A percentile compares a stretch with the other conserved stretches of the same genome.
Evolutionary conservation across 2,888 invertebrate species (phyloP).

Genomic region (Eumacrocentrus americanus): DNA sequence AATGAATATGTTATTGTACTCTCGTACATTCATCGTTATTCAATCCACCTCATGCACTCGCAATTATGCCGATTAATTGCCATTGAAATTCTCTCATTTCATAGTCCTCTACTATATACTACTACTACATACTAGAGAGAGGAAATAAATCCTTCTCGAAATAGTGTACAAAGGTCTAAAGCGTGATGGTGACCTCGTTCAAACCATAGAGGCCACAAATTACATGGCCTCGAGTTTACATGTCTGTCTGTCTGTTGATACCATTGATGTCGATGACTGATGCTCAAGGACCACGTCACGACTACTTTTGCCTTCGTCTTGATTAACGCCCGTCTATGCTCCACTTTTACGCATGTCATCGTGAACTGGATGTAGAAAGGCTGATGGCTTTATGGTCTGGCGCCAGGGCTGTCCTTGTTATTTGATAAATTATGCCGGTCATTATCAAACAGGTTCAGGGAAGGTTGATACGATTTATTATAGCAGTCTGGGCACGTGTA

Average conservation of each 20-base stretch:
- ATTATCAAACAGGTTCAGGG: slow-evolving; percentile 42
- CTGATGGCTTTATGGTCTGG: not conserved
- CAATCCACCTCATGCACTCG: not conserved
- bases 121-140: too few relatives aligned
- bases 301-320: slow-evolving; percentile 7
- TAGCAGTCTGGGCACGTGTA: not conserved
- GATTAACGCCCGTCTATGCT: slow-evolving; percentile 6
- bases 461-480: slow-evolving; percentile 29
- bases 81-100: not conserved
- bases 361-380: too few relatives aligned
- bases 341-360: slow-evolving; percentile 1
- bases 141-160: not conserved
- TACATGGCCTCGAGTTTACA: slow-evolving; percentile 1
- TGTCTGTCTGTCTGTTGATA: slow-evolving; percentile 1
- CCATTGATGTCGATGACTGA: slow-evolving; percentile 23
- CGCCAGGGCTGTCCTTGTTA: slow-evolving; percentile 31
- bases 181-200: slow-evolving; percentile 8
- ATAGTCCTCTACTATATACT: too few relatives aligned
- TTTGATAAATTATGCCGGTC: slow-evolving; percentile 37
- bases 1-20: not conserved
- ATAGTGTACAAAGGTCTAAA: not conserved
- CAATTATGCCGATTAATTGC: not conserved
- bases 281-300: slow-evolving; percentile 4
- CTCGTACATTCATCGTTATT: not conserved
- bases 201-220: not conserved